These are phyloP conservation scores for Apantesis nais DNA, from an alignment of 2,888 invertebrate species.

Conservation along the genomic window DNA sequence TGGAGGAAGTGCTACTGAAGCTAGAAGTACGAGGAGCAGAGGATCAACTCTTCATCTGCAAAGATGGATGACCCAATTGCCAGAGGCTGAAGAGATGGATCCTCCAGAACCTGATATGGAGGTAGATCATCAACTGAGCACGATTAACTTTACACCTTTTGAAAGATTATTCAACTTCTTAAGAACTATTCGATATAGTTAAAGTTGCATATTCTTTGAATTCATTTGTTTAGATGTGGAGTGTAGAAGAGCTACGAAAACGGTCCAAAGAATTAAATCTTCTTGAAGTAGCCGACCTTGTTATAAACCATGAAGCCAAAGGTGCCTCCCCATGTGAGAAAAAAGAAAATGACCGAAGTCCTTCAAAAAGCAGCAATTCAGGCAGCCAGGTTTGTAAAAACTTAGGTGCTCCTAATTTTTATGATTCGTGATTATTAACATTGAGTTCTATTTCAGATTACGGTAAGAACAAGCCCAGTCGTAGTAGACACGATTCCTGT, in stretches of 20 bases:
- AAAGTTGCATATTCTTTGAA: constrained; percentile 6
- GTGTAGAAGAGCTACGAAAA: constrained; percentile 89
- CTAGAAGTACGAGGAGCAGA: constrained; percentile 85
- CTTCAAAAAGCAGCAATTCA: constrained; percentile 91
- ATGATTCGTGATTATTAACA: constrained; percentile 12
- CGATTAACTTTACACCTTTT: not conserved
- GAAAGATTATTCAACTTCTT: constrained; percentile 7
- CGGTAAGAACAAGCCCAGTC: constrained; percentile 91
- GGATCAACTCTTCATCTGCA: constrained; percentile 91
- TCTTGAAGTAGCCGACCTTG: constrained; percentile 78
- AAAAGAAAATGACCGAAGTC: constrained; percentile 87
- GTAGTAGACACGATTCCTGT: constrained; percentile 90
- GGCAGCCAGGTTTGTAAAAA: constrained; percentile 89
- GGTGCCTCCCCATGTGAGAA: constrained; percentile 69
- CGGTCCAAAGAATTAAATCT: constrained; percentile 89
- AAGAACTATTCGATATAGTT: not conserved
- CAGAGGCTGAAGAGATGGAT: constrained; percentile 86
- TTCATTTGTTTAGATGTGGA: constrained; percentile 84
- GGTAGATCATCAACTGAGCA: constrained; percentile 51
- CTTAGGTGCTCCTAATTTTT: not conserved
- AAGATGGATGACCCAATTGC: constrained; percentile 92
- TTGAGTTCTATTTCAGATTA: constrained; percentile 85
- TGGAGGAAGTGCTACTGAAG: constrained; percentile 72
- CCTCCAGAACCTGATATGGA: constrained; percentile 86
- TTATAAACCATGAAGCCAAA: constrained; percentile 66